phyloP scores from a whole-genome alignment of 2,797 vertebrate genomes.

The Argyrosomus regius region DNA sequence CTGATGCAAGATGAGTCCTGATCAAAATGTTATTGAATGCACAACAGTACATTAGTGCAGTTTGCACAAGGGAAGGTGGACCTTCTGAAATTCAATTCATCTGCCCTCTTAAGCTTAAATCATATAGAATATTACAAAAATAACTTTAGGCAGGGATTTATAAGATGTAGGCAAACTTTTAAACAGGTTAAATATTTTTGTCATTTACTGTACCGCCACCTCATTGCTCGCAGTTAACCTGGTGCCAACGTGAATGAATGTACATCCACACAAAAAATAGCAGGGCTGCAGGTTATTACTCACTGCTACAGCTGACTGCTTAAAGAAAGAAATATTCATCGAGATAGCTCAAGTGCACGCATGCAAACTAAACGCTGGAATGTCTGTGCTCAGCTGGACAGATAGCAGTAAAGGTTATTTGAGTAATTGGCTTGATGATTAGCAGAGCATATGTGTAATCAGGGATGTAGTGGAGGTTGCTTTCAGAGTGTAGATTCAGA shows the following conservation, averaged over 20 bases:
- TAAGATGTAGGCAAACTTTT: not conserved
- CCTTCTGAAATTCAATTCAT: not conserved
- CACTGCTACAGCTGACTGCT: not conserved
- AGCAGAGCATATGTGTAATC: slow-evolving; percentile 27
- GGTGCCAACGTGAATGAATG: not conserved
- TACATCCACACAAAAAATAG: not conserved
- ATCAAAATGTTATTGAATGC: not conserved
- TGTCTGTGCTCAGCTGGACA: slow-evolving; percentile 10
- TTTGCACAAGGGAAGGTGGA: not conserved
- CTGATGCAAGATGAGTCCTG: not conserved
- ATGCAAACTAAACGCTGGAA: not conserved
- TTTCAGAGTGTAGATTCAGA: slow-evolving; percentile 11
- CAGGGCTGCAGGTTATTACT: not conserved
- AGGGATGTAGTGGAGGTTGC: slow-evolving; percentile 10
- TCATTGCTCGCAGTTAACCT: not conserved
- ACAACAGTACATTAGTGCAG: not conserved
- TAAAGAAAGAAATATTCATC: slow-evolving; percentile 7
- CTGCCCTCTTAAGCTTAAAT: not conserved
- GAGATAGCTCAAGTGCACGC: not conserved
- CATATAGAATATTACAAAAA: not conserved
- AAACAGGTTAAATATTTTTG: not conserved
- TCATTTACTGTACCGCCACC: not conserved
- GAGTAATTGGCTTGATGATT: slow-evolving; percentile 44
- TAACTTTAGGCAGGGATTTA: not conserved
- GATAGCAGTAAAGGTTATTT: slow-evolving; percentile 45